These are phyloP conservation scores for Meloidogyne floridensis DNA, from an alignment of 1,140 invertebrate species.

Conservation along the genomic window DNA sequence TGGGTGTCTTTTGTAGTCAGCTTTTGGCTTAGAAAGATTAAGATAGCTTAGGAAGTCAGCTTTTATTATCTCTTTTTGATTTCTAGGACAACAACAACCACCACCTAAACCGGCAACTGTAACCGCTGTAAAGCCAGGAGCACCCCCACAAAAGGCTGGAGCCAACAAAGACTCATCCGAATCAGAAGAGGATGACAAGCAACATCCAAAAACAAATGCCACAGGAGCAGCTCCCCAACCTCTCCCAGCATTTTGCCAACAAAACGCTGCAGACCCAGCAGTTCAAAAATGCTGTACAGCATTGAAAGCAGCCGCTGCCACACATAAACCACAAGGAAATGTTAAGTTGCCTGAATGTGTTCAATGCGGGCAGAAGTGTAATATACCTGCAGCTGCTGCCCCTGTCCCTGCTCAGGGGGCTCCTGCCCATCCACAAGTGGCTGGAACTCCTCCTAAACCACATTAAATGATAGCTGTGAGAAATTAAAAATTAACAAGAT, in stretches of 20 bases:
- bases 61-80: not conserved
- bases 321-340: not conserved
- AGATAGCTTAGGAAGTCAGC: no score
- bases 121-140: not conserved
- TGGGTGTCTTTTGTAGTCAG: no score
- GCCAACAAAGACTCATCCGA: not conserved
- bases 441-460: not conserved
- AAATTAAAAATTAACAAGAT: not conserved
- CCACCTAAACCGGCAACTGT: not conserved
- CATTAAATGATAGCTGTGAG: not conserved
- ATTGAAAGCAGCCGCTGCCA: not conserved
- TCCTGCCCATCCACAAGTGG: not conserved
- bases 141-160: not conserved
- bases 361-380: not conserved
- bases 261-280: not conserved
- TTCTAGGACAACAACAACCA: not conserved
- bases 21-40: no score
- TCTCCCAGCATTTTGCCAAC: not conserved
- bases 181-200: not conserved
- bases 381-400: not conserved
- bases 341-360: conserved; percentile 1
- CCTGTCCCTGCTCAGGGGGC: not conserved
- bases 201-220: not conserved
- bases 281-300: conserved; percentile 6
- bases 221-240: not conserved